Percentiles rank a stretch among this genome's conserved stretches.
Evolutionary conservation across 2,888 invertebrate species (phyloP).

Genomic region (Cylloceria caligata): DNA sequence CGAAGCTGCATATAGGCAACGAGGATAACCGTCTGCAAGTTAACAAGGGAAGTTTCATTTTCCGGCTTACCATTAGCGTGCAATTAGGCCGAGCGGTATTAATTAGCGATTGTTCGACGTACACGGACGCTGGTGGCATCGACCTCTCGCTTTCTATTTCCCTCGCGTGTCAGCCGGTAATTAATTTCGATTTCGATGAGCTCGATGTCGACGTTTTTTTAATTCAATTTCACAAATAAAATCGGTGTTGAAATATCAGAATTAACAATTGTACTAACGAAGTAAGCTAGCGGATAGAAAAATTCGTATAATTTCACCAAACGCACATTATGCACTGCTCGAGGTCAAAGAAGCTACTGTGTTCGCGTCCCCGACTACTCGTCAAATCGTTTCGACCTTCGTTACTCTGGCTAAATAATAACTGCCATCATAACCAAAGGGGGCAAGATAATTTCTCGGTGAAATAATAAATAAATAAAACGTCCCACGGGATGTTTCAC

Average conservation of each 20-base stretch:
- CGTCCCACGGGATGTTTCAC: constrained; percentile 33
- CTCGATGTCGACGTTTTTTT: constrained; percentile 52
- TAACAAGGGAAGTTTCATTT: constrained; percentile 70
- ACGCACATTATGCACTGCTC: background rate
- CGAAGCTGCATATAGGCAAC: constrained; percentile 36
- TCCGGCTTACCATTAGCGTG: constrained; percentile 66
- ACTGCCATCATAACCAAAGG: constrained; percentile 44
- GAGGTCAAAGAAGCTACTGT: constrained; percentile 22
- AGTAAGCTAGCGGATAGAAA: background rate
- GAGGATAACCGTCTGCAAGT: constrained; percentile 58
- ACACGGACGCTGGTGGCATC: constrained; percentile 54
- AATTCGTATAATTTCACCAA: constrained; percentile 5
- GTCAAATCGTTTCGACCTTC: constrained; percentile 69
- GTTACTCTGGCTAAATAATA: constrained; percentile 60
- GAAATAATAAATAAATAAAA: constrained; percentile 29
- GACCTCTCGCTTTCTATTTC: constrained; percentile 74
- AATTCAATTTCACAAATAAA: background rate
- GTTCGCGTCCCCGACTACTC: constrained; percentile 51
- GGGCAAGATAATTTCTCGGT: constrained; percentile 50
- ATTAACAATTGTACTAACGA: background rate
- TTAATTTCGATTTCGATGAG: constrained; percentile 71
- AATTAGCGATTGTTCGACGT: constrained; percentile 65
- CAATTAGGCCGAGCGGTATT: constrained; percentile 65
- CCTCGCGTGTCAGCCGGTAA: constrained; percentile 71
- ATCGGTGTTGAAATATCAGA: background rate